Evolutionary conservation across 2,888 invertebrate genomes (phyloP).

Genomic region (Stenchaetothrips biformis): DNA sequence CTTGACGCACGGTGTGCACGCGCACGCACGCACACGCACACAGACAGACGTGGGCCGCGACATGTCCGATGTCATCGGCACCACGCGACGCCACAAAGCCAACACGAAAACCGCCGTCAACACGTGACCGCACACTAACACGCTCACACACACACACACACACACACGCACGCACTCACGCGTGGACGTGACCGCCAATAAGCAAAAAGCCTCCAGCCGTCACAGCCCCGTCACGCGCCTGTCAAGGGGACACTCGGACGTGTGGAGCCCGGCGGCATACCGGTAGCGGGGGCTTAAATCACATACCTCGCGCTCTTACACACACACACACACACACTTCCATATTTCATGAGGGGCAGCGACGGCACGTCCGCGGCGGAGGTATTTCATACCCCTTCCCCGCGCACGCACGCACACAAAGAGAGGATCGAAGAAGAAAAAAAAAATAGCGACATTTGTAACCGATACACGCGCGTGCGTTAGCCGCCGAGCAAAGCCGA

Average conservation of each 20-base stretch:
- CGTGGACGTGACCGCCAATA: not conserved
- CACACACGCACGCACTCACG: not conserved
- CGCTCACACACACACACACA: not conserved
- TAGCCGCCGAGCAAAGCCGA: no score
- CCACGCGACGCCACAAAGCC: no score
- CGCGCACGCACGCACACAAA: no score
- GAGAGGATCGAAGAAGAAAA: no score
- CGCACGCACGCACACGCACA: not conserved
- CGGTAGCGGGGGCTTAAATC: no score
- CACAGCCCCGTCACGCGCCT: no score
- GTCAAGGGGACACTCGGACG: no score
- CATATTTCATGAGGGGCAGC: constrained; percentile 15
- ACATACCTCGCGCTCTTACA: not conserved
- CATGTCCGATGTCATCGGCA: not conserved
- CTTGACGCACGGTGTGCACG: not conserved
- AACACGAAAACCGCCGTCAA: not conserved
- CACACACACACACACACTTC: not conserved
- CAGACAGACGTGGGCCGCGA: not conserved
- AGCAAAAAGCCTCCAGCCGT: not conserved
- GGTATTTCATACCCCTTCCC: no score
- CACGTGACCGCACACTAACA: not conserved
- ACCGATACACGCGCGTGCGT: no score
- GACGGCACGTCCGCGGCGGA: not conserved
- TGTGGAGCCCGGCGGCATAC: no score
- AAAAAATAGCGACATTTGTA: no score